Conservation (phyloP, 2,797 vertebrate species). For the Brachyrhaphis roseni region DNA sequence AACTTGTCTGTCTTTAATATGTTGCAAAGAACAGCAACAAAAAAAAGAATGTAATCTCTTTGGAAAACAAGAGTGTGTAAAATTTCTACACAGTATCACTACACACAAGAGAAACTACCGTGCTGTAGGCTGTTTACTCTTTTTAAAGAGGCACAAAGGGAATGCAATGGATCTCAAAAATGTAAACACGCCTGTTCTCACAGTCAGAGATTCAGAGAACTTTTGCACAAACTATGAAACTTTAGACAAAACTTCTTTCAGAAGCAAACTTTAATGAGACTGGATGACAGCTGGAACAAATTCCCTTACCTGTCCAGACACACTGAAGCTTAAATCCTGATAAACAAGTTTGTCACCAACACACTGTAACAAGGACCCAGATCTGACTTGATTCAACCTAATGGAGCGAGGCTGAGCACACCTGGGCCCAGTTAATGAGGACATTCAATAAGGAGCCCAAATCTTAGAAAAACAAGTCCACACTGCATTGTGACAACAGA, state of each 20-base stretch:
- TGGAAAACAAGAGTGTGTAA: not conserved
- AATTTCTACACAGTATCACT: slow-evolving; percentile 1
- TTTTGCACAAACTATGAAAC: not conserved
- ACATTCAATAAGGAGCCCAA: slow-evolving; percentile 10
- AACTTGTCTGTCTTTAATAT: not conserved
- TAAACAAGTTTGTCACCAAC: slow-evolving; percentile 9
- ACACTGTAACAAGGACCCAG: slow-evolving; percentile 16
- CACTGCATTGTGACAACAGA: not conserved
- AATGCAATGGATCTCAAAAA: not conserved
- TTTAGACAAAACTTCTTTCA: not conserved
- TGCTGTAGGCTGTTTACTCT: not conserved
- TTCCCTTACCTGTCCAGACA: slow-evolving; percentile 44
- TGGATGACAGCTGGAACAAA: slow-evolving; percentile 20
- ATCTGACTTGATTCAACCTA: slow-evolving; percentile 52
- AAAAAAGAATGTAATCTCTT: not conserved
- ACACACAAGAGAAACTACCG: not conserved
- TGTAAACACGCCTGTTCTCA: not conserved
- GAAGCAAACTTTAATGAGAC: slow-evolving; percentile 3
- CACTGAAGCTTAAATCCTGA: slow-evolving; percentile 28
- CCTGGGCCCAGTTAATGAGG: slow-evolving; percentile 55
- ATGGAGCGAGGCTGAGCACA: slow-evolving; percentile 39
- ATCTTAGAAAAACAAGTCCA: not conserved
- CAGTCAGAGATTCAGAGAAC: not conserved
- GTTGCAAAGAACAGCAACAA: not conserved
- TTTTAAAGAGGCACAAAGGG: not conserved